Conservation (phyloP, 1,140 invertebrate species). For the Philaenus spumarius region DNA sequence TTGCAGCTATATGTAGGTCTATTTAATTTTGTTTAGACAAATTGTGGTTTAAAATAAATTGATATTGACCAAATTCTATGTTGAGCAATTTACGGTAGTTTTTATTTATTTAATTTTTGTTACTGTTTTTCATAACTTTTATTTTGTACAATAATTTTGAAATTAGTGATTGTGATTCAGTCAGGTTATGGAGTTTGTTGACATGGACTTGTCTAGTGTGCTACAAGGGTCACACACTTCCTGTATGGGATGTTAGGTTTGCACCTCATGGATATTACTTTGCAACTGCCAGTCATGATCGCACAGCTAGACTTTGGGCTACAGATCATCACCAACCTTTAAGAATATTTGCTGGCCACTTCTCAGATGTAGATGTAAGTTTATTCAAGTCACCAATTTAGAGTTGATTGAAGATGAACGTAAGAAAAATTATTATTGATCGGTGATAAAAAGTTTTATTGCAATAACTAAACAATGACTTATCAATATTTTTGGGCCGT, state of each 20-base stretch:
- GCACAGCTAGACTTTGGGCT: slow-evolving; percentile 89
- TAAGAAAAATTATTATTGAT: too few relatives aligned
- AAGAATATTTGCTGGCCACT: slow-evolving; percentile 89
- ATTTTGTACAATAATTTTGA: slow-evolving; percentile 16
- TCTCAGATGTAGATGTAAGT: slow-evolving; percentile 88
- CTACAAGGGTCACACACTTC: slow-evolving; percentile 89
- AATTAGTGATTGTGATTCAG: slow-evolving; percentile 40
- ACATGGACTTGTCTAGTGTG: slow-evolving; percentile 91
- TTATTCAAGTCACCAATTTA: too few relatives aligned
- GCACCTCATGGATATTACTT: slow-evolving; percentile 94
- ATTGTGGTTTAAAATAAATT: too few relatives aligned
- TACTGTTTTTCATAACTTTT: slow-evolving; percentile 12
- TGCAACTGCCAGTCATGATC: slow-evolving; percentile 85
- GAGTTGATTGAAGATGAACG: too few relatives aligned
- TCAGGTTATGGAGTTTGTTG: slow-evolving; percentile 92
- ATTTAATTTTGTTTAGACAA: too few relatives aligned
- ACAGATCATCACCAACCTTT: slow-evolving; percentile 92
- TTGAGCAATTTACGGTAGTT: too few relatives aligned
- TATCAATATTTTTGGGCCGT: too few relatives aligned
- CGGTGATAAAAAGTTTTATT: too few relatives aligned
- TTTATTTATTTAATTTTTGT: too few relatives aligned
- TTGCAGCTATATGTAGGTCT: too few relatives aligned
- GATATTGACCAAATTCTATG: too few relatives aligned
- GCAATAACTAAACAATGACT: too few relatives aligned
- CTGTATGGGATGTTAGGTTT: slow-evolving; percentile 93